phyloP scores from a whole-genome alignment of 35 echinoderm and acorn worm species.

The Anneissia japonica region DNA sequence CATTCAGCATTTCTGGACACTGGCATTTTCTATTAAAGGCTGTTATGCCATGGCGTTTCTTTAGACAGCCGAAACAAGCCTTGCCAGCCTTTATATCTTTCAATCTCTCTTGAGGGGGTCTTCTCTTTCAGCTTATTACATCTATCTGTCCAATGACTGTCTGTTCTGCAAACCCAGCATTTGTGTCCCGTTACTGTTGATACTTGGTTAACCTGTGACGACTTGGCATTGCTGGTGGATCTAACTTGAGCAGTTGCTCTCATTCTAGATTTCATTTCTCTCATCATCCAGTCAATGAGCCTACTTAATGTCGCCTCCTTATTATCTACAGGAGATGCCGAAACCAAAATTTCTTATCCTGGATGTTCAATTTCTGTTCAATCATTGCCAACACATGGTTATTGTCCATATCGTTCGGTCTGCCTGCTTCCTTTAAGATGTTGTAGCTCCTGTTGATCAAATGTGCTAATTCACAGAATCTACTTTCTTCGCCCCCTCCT shows the following conservation, averaged over 20 bases:
- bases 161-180: conserved; percentile 24
- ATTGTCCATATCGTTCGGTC: conserved; percentile 1
- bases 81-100: conserved; percentile 35
- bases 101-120: neutral
- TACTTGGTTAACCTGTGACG: conserved; percentile 12
- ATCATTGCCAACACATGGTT: conserved; percentile 29
- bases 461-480: conserved; percentile 34
- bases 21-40: conserved; percentile 27
- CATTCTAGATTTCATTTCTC: conserved; percentile 29
- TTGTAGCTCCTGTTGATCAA: conserved; percentile 36
- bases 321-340: neutral
- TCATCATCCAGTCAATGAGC: conserved; percentile 32
- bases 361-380: conserved; percentile 7
- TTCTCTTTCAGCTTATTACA: conserved; percentile 25
- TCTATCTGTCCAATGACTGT: conserved; percentile 39
- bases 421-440: conserved; percentile 7
- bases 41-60: conserved; percentile 35
- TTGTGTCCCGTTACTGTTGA: neutral
- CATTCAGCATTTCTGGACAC: neutral
- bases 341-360: conserved; percentile 42
- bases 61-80: conserved; percentile 64
- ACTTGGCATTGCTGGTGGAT: neutral
- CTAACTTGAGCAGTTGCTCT: conserved; percentile 17
- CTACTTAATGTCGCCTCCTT: conserved; percentile 9
- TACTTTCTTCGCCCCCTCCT: conserved; percentile 4